Base-by-base conservation (phyloP, 1,140 invertebrate species). In the Drosophila littoralis region DNA sequence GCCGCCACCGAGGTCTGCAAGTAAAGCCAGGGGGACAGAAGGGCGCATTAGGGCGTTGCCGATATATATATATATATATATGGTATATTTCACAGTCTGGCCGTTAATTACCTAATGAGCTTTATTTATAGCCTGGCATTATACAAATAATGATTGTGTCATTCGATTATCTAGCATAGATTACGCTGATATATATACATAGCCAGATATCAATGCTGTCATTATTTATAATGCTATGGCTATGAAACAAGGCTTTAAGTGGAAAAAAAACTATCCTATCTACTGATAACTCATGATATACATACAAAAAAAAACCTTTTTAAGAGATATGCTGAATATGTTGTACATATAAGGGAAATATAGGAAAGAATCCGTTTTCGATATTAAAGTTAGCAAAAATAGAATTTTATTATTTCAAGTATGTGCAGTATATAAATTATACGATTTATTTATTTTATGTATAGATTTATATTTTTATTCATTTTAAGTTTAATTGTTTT, bases 1-100 rank as follows among this genome's bases (percentile, higher is more conserved):
- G 96, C 93, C 0, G 96, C 94, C 54, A 96, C 96, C 0, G 97
- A 97, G 0, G 97, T 97, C 97, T 97, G 77, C 8, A 28, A 35
- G 6, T 9, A 7, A 17, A 50, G n/a, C 43, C 1, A 1, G 8
- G 32, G 17, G 43, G n/a, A 33, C 43, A 45, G 32, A 17, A 9
- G 38, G 42, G 15, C 36, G 17, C 36, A 57, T 33, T 13, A 2
- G 2, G 12, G 12, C 4, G 8, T 43, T 32, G n/a, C 71, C 54
- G 17, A 46, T n/a, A 55, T 38, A 46, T 46, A 9, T 6, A 22
- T 48, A 12, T 28, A 22, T 5, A 46, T 28, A 48, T 28, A 10
- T 22, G 12, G 7, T 22, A 40, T 12, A 64, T 51, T 58, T 42
- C 3, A 1, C 28, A 70, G 59, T 22, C 8, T 36, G 28, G 17